Percentiles rank a stretch among this genome's conserved stretches.
Conservation (phyloP, 2,113 vertebrate species). For the Misgurnus anguillicaudatus region DNA sequence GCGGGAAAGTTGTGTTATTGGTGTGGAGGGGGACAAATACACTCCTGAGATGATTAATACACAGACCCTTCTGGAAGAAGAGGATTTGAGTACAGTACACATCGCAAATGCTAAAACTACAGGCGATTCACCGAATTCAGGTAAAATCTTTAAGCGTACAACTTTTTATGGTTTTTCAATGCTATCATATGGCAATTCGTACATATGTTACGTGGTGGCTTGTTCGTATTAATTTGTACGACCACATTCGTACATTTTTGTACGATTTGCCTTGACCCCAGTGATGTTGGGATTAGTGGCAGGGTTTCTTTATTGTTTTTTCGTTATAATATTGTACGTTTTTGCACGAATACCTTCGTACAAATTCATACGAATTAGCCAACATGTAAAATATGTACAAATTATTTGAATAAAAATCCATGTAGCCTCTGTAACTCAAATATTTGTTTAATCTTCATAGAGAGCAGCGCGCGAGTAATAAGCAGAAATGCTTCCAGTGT, state of each 20-base stretch:
- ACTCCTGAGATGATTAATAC: not conserved
- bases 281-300: too few species aligned
- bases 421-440: not conserved
- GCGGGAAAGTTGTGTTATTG: not conserved
- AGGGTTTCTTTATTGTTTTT: too few species aligned
- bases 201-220: too few species aligned
- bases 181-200: too few species aligned
- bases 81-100: not conserved
- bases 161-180: too few species aligned
- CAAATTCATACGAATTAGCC: too few species aligned
- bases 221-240: too few species aligned
- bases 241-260: too few species aligned
- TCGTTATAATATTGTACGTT: not conserved
- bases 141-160: not conserved
- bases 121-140: constrained; percentile 8
- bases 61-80: constrained; percentile 11
- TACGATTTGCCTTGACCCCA: too few species aligned
- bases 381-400: too few species aligned
- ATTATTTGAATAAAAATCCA: not conserved
- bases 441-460: constrained; percentile 7
- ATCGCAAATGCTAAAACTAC: not conserved
- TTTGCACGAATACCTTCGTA: not conserved
- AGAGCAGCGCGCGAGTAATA: not conserved
- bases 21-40: not conserved
- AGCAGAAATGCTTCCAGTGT: not conserved